Conservation (phyloP, 1,140 invertebrate species). For the Propsilocerus akamusi region DNA sequence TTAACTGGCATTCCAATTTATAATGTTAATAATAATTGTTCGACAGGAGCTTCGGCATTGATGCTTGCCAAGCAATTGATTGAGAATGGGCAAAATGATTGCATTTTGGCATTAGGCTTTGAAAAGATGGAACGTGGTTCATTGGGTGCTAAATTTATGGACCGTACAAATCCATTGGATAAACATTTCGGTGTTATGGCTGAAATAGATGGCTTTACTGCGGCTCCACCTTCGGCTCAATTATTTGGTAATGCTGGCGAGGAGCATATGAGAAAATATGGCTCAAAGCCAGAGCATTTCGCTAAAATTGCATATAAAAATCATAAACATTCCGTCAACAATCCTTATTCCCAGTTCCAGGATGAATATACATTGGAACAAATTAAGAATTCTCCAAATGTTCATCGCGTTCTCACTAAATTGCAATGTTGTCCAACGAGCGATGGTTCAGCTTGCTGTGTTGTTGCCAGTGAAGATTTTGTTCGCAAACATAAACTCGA, state of each 20-base stretch:
- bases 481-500: slow-evolving; percentile 66
- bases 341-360: slow-evolving; percentile 90
- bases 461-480: slow-evolving; percentile 82
- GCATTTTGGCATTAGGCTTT: slow-evolving; percentile 86
- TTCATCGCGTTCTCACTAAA: slow-evolving; percentile 84
- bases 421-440: slow-evolving; percentile 95
- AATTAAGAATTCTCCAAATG: slow-evolving; percentile 63
- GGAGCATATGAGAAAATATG: slow-evolving; percentile 94
- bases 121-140: slow-evolving; percentile 97
- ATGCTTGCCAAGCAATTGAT: slow-evolving; percentile 81
- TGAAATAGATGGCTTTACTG: slow-evolving; percentile 57
- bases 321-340: slow-evolving; percentile 90
- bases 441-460: slow-evolving; percentile 82
- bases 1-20: slow-evolving; percentile 94
- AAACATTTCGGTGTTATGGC: slow-evolving; percentile 77
- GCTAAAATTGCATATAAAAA: slow-evolving; percentile 97
- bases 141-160: slow-evolving; percentile 56
- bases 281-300: slow-evolving; percentile 79
- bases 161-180: slow-evolving; percentile 86
- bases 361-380: slow-evolving; percentile 78
- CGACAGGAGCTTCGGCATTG: slow-evolving; percentile 86
- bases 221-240: slow-evolving; percentile 77
- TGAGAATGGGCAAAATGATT: slow-evolving; percentile 65
- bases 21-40: slow-evolving; percentile 98
- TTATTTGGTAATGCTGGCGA: slow-evolving; percentile 91